Percentiles rank a stretch among this genome's conserved stretches.
These are phyloP conservation scores for Mirza zaza DNA, from an alignment of 2,113 vertebrate species.

Conservation along the genomic window DNA sequence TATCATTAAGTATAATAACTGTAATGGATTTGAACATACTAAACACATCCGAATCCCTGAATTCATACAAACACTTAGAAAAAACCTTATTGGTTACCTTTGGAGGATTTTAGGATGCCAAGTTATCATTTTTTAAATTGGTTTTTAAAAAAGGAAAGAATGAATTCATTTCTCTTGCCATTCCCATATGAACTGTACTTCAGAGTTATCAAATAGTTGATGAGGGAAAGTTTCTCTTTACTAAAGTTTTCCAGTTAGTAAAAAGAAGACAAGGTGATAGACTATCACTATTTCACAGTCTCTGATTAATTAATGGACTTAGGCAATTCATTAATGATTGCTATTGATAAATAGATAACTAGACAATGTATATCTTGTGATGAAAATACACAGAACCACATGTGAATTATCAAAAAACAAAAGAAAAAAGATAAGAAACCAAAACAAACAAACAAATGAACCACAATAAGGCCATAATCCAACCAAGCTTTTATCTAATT, in stretches of 20 bases:
- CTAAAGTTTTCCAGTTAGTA: not conserved
- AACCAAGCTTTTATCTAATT: not conserved
- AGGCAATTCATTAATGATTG: not conserved
- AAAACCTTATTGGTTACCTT: not conserved
- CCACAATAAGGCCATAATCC: not conserved
- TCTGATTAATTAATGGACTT: not conserved
- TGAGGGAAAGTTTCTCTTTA: not conserved
- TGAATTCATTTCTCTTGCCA: not conserved
- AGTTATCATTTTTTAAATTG: not conserved
- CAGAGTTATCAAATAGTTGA: not conserved
- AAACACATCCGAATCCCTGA: not conserved
- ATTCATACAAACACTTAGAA: not conserved
- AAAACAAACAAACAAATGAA: not conserved
- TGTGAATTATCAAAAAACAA: not conserved
- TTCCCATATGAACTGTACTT: not conserved
- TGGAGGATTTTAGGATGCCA: not conserved
- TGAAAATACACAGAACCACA: not conserved
- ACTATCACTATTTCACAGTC: not conserved
- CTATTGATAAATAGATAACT: not conserved
- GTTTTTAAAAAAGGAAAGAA: not conserved
- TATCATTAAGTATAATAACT: not conserved
- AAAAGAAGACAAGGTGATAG: not conserved
- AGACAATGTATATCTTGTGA: not conserved
- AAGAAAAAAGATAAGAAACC: too few relatives aligned
- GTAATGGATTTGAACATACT: not conserved